Base-by-base conservation (phyloP, 2,113 vertebrate species). In the Otolemur garnettii region DNA sequence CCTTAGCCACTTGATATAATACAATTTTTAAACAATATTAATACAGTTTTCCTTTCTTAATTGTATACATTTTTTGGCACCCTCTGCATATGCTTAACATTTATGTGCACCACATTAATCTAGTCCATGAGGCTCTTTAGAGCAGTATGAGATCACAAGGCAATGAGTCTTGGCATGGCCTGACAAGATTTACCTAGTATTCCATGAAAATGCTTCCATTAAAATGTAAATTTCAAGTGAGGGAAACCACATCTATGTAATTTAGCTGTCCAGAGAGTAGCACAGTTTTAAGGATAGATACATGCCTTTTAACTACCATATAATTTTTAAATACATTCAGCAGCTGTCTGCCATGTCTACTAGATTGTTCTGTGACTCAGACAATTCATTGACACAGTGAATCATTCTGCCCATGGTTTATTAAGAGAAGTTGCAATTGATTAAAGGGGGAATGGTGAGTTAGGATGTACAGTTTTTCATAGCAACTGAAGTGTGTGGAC, bases 141-240 rank as follows among this genome's bases (percentile, higher is more conserved):
- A 94, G 60, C 15, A 74, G 71, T 7, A 14, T 30, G 68, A 42
- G n/a, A 53, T 59, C 75, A 90, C 66, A 87, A 81, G 87, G 30
- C 22, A 90, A 80, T 33, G 86, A 88, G 42, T 35, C 92, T 64
- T 85, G 59, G 24, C 18, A 60, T 88, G 71, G 14, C 28, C 72
- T 30, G 21, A 57, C 81, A 71, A 81, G 42, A 71, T 77, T 53
- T 75, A 84, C 66, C n/a, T 75, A 55, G 26, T 75, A 55, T 64
- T 64, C 71, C 59, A 66, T n/a, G 33, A 85, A 94, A 62, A 72
- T 85, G 33, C 42, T 85, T 84, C 66, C 82, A 60, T 55, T 84
- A 77, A 64, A 64, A 79, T 84, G 38, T 87, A 86, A 83, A 92
- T 93, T 90, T 91, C n/a, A 1, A 72, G 53, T 45, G 62, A 82